These are phyloP conservation scores for Pheosia tremula DNA, from an alignment of 2,888 invertebrate species.

Conservation along the genomic window DNA sequence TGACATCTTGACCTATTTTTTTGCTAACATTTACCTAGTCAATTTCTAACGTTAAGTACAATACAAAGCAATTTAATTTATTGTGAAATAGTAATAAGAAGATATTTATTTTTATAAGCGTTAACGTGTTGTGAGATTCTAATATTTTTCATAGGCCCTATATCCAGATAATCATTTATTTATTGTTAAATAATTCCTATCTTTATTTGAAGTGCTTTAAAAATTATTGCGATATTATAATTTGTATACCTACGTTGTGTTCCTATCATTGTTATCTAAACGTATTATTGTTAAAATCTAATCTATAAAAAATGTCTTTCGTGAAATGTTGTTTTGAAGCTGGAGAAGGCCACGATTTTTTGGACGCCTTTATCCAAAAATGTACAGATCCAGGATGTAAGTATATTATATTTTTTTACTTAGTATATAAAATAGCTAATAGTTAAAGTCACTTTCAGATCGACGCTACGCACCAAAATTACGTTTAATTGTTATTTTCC, in stretches of 20 bases:
- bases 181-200: conserved; percentile 22
- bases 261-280: conserved; percentile 2
- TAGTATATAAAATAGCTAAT: background rate
- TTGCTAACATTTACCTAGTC: conserved; percentile 29
- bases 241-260: conserved; percentile 15
- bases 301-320: conserved; percentile 82
- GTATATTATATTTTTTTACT: conserved; percentile 65
- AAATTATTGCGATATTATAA: conserved; percentile 12
- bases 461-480: conserved; percentile 21
- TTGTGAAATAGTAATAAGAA: conserved; percentile 19
- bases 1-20: conserved; percentile 62
- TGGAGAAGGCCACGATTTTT: conserved; percentile 89
- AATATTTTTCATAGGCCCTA: conserved; percentile 27
- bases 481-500: conserved; percentile 17
- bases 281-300: conserved; percentile 22
- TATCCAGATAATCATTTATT: conserved; percentile 8
- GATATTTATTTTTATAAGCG: conserved; percentile 28
- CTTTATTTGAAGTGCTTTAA: conserved; percentile 25
- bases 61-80: conserved; percentile 22
- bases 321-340: conserved; percentile 93
- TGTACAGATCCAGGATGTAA: conserved; percentile 93
- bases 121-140: conserved; percentile 32
- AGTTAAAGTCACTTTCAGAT: background rate
- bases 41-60: conserved; percentile 32
- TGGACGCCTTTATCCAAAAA: conserved; percentile 90